A percentile compares a stretch with the other conserved stretches of the same genome.
Evolutionary conservation across 2,113 vertebrate genomes (phyloP).

Genomic region (Forbesichthys agassizii): DNA sequence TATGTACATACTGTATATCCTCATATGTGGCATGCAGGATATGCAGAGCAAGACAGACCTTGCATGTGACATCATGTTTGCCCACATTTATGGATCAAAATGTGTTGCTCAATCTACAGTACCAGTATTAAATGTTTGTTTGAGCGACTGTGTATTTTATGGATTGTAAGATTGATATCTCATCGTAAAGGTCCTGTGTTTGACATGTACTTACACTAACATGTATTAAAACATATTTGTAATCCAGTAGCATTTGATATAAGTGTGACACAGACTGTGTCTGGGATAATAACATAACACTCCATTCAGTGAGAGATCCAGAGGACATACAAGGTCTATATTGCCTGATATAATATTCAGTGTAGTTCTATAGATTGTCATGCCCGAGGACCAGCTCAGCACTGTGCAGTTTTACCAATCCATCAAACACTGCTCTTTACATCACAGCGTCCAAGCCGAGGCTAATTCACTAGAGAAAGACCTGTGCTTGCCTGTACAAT

Average conservation of each 20-base stretch:
- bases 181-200: too few relatives aligned
- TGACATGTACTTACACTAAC: too few relatives aligned
- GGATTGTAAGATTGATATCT: too few relatives aligned
- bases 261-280: too few relatives aligned
- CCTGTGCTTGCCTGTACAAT: slow-evolving; percentile 29
- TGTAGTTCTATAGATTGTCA: slow-evolving; percentile 23
- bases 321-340: not conserved
- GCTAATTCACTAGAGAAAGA: slow-evolving; percentile 31
- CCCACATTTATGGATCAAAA: not conserved
- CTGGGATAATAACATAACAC: too few relatives aligned
- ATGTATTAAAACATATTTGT: too few relatives aligned
- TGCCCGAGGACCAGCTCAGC: slow-evolving; percentile 69
- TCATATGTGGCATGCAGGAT: slow-evolving; percentile 46
- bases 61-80: not conserved
- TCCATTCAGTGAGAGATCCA: too few relatives aligned
- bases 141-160: too few relatives aligned
- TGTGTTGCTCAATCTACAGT: too few relatives aligned
- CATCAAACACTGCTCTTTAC: slow-evolving; percentile 44
- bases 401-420: slow-evolving; percentile 33
- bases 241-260: too few relatives aligned
- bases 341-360: slow-evolving; percentile 34
- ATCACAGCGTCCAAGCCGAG: slow-evolving; percentile 36
- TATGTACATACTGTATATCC: slow-evolving; percentile 38
- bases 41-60: slow-evolving; percentile 21
- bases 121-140: too few relatives aligned